Evolutionary conservation across 2,888 invertebrate species (phyloP), one percentile per base, ranked within the genome.

Genomic region (Rhagophthalmus giganteus): DNA sequence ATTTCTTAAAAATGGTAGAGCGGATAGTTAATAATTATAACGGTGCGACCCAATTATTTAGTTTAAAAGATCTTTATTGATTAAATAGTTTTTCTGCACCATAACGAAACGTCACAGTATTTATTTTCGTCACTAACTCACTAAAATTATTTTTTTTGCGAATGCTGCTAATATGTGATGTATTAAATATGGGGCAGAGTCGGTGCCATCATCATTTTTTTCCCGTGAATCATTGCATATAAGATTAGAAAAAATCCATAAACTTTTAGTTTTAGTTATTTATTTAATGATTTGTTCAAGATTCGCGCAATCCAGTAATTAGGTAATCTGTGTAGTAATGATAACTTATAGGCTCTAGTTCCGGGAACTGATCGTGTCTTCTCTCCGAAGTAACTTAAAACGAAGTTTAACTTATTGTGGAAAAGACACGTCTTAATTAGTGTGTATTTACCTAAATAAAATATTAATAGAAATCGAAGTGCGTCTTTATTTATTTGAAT

Each of bases 171-270:
- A 8, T 7, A 33, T 11, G 14, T 32, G 14, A 32, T n/a, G n/a
- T 15, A 4, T 9, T 27, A 27, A 10, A 33, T 31, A 26, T 12
- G 34, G 47, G 34, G 33, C 26, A 40, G 2, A 39, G 48, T 48
- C 33, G 40, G 48, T 39, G 48, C 48, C 48, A 48, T 40, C 27
- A 30, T 37, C 6, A 13, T 26, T n/a, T 14, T 46, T 60, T n/a
- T n/a, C 57, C 57, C 52, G 55, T 49, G 58, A 60, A 59, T 60
- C 45, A 60, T 53, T 57, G 58, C 52, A 53, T 60, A 60, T 60
- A 60, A 54, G n/a, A 54, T 9, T 38, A 27, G 16, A 26, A 24
- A 9, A 32, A 13, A 5, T 25, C 20, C 34, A 32, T 10, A 45
- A 33, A 33, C 30, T 38, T 28, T 27, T 41, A 51, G 24, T 38